Percentiles rank a stretch among this genome's conserved stretches.
Evolutionary conservation across 2,888 invertebrate genomes (phyloP).

Genomic region (Tenthredo livida): DNA sequence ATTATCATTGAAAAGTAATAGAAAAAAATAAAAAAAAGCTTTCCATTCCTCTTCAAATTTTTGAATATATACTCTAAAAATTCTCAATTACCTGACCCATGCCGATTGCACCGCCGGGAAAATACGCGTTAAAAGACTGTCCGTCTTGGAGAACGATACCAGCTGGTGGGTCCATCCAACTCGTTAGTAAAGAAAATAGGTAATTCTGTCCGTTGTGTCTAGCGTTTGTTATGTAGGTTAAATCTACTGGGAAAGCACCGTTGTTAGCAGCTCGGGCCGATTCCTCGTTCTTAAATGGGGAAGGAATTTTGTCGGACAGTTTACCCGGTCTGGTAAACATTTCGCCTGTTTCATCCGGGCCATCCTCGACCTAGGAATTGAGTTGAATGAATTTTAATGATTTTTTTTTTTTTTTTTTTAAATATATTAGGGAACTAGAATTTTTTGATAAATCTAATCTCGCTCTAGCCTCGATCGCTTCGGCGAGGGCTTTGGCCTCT

Average conservation of each 20-base stretch:
- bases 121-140: constrained; percentile 97
- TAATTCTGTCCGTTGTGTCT: constrained; percentile 96
- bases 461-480: constrained; percentile 83
- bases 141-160: constrained; percentile 92
- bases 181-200: constrained; percentile 94
- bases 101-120: constrained; percentile 96
- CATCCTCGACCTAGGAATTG: constrained; percentile 84
- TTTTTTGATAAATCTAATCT: neutral
- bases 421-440: neutral
- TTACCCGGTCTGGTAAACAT: constrained; percentile 95
- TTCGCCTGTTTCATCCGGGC: constrained; percentile 92
- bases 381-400: constrained; percentile 17
- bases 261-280: constrained; percentile 93
- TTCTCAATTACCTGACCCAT: constrained; percentile 88
- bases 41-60: neutral
- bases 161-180: constrained; percentile 95
- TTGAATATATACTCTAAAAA: constrained; percentile 59
- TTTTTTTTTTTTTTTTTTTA: neutral
- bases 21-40: too few species aligned
- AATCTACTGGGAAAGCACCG: constrained; percentile 96
- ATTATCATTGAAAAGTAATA: neutral
- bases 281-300: constrained; percentile 96
- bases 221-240: constrained; percentile 90
- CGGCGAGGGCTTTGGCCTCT: constrained; percentile 97
- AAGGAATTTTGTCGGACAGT: constrained; percentile 92